Conservation (phyloP, 2,113 vertebrate species). For the Poicephalus meyeri region DNA sequence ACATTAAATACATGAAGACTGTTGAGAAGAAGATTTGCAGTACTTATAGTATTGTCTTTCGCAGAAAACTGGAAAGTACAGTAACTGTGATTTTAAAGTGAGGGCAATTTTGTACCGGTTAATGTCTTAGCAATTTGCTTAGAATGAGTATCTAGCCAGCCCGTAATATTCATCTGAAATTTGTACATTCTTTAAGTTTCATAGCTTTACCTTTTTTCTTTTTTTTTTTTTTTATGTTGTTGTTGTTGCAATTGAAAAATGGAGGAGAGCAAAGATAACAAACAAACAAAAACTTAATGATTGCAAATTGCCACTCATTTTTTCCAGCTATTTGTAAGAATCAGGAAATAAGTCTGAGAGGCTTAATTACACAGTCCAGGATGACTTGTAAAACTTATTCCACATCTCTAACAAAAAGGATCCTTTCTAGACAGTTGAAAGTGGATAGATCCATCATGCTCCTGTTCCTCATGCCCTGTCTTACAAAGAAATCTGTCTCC, state of each 20-base stretch:
- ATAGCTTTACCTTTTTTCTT: neutral
- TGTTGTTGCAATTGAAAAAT: neutral
- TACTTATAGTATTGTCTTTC: neutral
- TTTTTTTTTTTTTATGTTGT: too few relatives aligned
- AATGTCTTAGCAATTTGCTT: too few relatives aligned
- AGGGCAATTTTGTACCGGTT: neutral
- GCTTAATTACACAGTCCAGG: fast-evolving
- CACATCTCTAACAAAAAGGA: neutral
- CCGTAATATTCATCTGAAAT: neutral
- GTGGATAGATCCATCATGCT: neutral
- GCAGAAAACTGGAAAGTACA: neutral
- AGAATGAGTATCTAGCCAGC: neutral
- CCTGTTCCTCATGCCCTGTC: neutral
- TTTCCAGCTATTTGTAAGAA: neutral
- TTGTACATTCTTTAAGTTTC: neutral
- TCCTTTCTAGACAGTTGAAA: neutral
- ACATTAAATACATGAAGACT: neutral
- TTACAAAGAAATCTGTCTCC: neutral
- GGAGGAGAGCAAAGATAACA: neutral
- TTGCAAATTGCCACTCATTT: neutral
- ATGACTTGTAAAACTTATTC: neutral
- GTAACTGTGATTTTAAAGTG: neutral
- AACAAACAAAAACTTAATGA: neutral
- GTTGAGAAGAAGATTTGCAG: neutral
- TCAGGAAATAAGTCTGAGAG: neutral